phyloP scores from a whole-genome alignment of 2,113 vertebrate genomes.

The Halcyon senegalensis region DNA sequence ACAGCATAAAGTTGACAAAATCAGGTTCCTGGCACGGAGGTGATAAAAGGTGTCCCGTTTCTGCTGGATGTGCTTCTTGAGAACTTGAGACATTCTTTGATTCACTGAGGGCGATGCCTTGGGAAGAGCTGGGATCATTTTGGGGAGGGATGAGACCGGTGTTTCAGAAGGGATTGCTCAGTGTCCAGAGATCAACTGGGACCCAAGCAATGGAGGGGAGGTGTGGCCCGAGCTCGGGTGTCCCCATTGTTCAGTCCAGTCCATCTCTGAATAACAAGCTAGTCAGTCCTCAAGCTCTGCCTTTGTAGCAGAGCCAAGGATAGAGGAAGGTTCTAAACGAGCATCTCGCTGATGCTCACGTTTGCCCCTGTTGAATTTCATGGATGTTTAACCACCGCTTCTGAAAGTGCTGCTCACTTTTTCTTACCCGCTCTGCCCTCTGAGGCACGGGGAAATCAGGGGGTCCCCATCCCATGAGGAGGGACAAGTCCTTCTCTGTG shows the following conservation, averaged over 20 bases:
- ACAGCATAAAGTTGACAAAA: conserved; percentile 24
- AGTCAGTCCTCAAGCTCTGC: neutral
- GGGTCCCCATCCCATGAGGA: accelerated
- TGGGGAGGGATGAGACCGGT: neutral
- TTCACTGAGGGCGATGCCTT: neutral
- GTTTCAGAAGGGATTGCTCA: neutral
- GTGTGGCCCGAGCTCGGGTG: conserved; percentile 45
- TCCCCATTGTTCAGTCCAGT: neutral
- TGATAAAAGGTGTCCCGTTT: conserved; percentile 25
- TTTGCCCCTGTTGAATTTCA: neutral
- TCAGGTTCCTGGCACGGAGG: neutral
- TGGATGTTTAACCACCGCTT: neutral
- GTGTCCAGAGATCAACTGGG: conserved; percentile 18
- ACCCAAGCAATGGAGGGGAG: neutral
- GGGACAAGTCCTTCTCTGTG: neutral
- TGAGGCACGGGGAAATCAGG: neutral
- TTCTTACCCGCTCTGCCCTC: neutral
- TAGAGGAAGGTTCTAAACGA: neutral
- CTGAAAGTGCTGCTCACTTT: neutral
- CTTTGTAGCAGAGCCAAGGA: neutral
- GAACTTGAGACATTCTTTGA: neutral
- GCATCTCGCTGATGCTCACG: neutral
- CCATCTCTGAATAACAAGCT: neutral
- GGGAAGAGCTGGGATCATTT: neutral
- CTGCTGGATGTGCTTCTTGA: neutral